phyloP scores from a whole-genome alignment of 1,140 invertebrate genomes.

The Octopus sinensis region DNA sequence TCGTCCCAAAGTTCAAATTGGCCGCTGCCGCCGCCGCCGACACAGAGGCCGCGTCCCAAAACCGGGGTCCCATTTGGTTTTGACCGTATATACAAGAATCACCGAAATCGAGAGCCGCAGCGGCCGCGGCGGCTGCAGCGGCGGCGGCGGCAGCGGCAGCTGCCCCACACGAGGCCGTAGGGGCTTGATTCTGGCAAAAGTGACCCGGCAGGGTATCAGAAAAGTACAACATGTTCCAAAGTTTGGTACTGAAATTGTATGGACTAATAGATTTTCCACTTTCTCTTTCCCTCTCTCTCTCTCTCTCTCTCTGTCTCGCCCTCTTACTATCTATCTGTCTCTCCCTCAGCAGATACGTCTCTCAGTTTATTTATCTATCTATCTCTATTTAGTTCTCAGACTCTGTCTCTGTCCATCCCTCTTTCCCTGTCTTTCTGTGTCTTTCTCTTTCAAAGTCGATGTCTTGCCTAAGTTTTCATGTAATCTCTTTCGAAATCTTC shows the following conservation, averaged over 20 bases:
- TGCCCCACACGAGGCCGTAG: not conserved
- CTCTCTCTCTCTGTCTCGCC: not conserved
- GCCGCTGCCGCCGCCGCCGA: not conserved
- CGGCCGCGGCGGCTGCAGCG: not conserved
- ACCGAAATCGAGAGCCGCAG: not conserved
- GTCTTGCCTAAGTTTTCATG: too few relatives aligned
- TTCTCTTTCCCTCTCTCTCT: not conserved
- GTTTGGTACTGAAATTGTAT: not conserved
- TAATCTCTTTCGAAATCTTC: too few relatives aligned
- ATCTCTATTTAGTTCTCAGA: not conserved
- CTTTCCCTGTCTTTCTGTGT: too few relatives aligned
- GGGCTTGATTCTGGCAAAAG: slow-evolving; percentile 1
- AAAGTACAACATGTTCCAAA: not conserved
- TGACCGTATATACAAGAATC: not conserved
- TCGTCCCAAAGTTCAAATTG: not conserved
- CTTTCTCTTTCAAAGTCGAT: too few relatives aligned
- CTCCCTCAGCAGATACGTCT: not conserved
- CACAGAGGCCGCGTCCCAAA: not conserved
- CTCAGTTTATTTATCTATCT: not conserved
- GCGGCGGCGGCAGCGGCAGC: not conserved
- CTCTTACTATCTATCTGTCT: not conserved
- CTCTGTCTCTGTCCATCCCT: not conserved
- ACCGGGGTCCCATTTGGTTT: not conserved
- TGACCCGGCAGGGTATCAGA: not conserved
- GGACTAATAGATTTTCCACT: not conserved